Evolutionary conservation across 2,113 vertebrate species (phyloP).

Genomic region (Spea bombifrons): DNA sequence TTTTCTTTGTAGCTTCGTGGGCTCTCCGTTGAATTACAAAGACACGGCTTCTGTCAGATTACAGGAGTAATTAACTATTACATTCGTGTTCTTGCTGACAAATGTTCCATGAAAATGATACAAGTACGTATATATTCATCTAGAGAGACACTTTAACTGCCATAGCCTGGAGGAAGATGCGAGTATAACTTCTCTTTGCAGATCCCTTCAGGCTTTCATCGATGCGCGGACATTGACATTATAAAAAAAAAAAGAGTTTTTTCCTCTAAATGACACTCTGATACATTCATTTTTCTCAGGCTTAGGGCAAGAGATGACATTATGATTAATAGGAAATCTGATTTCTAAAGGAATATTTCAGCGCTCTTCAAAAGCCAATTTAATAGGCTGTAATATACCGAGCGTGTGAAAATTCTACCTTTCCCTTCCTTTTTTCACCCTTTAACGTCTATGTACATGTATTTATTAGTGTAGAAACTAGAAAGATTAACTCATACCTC

Average conservation of each 20-base stretch:
- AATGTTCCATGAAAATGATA: not conserved
- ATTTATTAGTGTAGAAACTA: too few species aligned
- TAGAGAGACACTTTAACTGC: slow-evolving; percentile 4
- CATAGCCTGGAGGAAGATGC: not conserved
- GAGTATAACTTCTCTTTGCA: not conserved
- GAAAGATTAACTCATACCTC: too few species aligned
- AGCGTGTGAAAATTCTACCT: too few species aligned
- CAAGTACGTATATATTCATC: not conserved
- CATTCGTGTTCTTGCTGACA: slow-evolving; percentile 12
- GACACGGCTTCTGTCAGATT: slow-evolving; percentile 20
- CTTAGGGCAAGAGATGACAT: not conserved
- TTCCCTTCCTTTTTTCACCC: too few species aligned
- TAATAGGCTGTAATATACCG: too few species aligned
- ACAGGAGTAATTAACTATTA: slow-evolving; percentile 34
- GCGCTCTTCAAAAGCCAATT: not conserved
- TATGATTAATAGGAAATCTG: not conserved
- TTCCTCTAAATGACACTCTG: not conserved
- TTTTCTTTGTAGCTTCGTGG: not conserved
- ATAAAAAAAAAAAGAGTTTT: not conserved
- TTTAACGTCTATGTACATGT: too few species aligned
- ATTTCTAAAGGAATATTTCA: not conserved
- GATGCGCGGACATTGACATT: slow-evolving; percentile 10
- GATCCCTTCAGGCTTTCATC: not conserved
- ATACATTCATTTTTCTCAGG: not conserved
- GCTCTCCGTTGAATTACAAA: not conserved